Percentiles rank a stretch among this genome's conserved stretches.
phyloP scores from a whole-genome alignment of 2,888 invertebrate species.

The Atethmia centrago region DNA sequence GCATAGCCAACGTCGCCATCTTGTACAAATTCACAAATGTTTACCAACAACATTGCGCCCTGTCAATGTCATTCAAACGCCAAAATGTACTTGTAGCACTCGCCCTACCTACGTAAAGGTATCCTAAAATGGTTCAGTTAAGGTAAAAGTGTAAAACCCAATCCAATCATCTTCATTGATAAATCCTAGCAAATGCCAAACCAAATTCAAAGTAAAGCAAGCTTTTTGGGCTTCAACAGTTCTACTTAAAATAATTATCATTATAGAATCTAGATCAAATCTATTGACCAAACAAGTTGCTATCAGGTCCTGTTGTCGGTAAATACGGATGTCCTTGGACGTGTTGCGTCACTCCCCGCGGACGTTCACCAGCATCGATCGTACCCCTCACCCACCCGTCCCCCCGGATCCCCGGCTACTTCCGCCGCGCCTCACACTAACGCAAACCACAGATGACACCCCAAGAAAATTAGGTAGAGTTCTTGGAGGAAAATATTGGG shows the following conservation, averaged over 20 bases:
- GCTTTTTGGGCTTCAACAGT: not conserved
- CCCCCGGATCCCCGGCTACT: slow-evolving; percentile 41
- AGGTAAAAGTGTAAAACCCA: not conserved
- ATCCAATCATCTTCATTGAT: not conserved
- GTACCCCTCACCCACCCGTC: slow-evolving; percentile 33
- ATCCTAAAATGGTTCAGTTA: not conserved
- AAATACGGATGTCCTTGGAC: slow-evolving; percentile 69
- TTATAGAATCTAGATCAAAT: slow-evolving; percentile 5
- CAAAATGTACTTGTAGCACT: not conserved
- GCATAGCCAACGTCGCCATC: not conserved
- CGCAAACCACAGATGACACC: slow-evolving; percentile 50
- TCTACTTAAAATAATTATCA: slow-evolving; percentile 1
- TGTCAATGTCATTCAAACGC: not conserved
- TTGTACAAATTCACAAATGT: not conserved
- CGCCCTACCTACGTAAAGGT: not conserved
- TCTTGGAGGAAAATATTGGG: not conserved
- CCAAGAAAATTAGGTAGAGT: slow-evolving; percentile 16
- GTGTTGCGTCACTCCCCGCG: slow-evolving; percentile 61
- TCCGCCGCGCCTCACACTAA: slow-evolving; percentile 53
- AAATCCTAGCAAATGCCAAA: not conserved
- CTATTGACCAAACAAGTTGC: slow-evolving; percentile 47
- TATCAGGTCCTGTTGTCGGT: slow-evolving; percentile 54
- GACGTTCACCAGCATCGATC: slow-evolving; percentile 76
- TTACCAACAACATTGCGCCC: not conserved
- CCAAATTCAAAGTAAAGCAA: not conserved